Evolutionary conservation across 2,888 invertebrate genomes (phyloP), one percentile per base, ranked within the genome.

Genomic region (Branchellion lobata): DNA sequence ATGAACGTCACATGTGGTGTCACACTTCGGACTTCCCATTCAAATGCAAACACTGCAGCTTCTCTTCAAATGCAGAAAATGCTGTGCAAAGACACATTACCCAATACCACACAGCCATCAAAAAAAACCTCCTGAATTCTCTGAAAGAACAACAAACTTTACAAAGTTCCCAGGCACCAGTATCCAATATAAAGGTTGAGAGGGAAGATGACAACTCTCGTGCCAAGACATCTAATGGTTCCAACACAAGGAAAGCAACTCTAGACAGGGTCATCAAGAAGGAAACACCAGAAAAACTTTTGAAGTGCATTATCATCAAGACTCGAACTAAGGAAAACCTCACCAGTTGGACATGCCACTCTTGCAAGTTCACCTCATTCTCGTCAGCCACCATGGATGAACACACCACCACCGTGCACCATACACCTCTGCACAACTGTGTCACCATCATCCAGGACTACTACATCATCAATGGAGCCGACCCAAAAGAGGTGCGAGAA

Each of bases 11-110:
- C 65, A 34, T 68, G 78, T 78, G 71, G 47, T 76, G 76, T 33
- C 80, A 80, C 34, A 31, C 53, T n/a, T 51, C 72, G 31, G 51
- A 78, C 36, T 36, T 36, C 47, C 61, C 80, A 0, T 78, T 80
- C 73, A 80, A 80, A 53, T 80, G 80, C 40, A 31, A 61, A 34
- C 71, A 47, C 51, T 80, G 80, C 27, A 80, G 78, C 40, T 80
- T 78, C 68, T 78, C 78, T 24, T 80, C 80, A 2, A 76, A 79
- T 21, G 74, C 36, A 14, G 80, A 80, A 31, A 76, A 53, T 33
- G 78, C 78, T 29, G 71, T 80, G 40, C 68, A 73, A 24, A 29
- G 80, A 29, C 80, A 80, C 47, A 47, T 78, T 8, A 33, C 76
- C 11, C 27, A 27, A 14, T 80, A 78, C 51, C 80, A 80, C 65